Base-by-base conservation (phyloP, 1,140 invertebrate species). In the Penaeus indicus region DNA sequence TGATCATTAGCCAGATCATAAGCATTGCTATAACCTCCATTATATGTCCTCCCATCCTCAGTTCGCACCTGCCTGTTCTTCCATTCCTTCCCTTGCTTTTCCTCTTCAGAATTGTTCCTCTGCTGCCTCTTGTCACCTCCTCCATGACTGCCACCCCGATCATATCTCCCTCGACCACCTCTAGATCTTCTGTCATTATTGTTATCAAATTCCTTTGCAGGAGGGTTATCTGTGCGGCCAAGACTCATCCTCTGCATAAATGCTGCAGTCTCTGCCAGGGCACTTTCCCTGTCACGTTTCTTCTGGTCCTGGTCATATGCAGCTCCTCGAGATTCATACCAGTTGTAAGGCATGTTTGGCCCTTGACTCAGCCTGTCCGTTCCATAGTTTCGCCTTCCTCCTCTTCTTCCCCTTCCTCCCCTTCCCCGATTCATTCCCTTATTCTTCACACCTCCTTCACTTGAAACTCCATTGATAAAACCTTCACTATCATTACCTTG, bases 81-180 rank as follows among this genome's bases (percentile, higher is more conserved):
- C 86, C 82, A 85, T 78, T 84, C 86, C 75, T 88, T 90, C 42
- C 82, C 89, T 61, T 81, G 83, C 60, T 85, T 90, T 32, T 88
- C 89, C 42, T 88, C 83, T 62, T 77, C 85, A 42, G 54, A 84
- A 72, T 80, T 88, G 47, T 90, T 86, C 32, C 87, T 85, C 62
- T 84, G 86, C 60, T 88, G 81, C 16, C 80, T 47, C 27, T 27
- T 61, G 60, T 69, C 60, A n/a, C 69, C 81, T 10, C 67, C 60
- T n/a, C 64, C 25, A 42, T 60, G 83, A 54, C 80, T 67, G 32
- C 89, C 81, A 81, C 82, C 72, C 19, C 86, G n/a, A 19, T 88
- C 86, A 42, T 85, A 67, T 25, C 75, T 82, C n/a, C 63, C 63
- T 61, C 47, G 32, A 25, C 88, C 64, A 22, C 84, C 80, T 64